A percentile compares a stretch with the other conserved stretches of the same genome.
phyloP scores from a whole-genome alignment of 2,113 vertebrate species.

The Rhea pennata region DNA sequence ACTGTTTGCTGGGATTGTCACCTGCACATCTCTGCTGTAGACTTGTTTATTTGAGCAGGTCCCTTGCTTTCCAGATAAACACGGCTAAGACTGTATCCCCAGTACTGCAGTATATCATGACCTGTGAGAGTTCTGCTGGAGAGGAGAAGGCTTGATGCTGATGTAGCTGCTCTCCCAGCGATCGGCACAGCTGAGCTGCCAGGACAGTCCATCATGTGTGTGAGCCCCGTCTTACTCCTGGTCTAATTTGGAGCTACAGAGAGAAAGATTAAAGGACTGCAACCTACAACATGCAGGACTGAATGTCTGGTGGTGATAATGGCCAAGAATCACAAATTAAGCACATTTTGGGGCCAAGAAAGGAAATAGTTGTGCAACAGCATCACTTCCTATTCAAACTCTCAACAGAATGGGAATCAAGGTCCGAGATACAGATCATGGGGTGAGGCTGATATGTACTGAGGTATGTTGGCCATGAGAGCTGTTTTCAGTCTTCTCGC shows the following conservation, averaged over 20 bases:
- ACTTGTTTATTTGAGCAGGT: neutral
- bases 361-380: conserved; percentile 56
- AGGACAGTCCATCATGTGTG: neutral
- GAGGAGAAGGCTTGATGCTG: neutral
- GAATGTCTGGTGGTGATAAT: neutral
- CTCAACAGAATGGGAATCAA: neutral
- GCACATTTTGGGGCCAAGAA: conserved; percentile 7
- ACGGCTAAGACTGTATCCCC: neutral
- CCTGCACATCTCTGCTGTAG: neutral
- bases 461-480: neutral
- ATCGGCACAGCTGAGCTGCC: neutral
- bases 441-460: neutral
- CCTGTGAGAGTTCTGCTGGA: neutral
- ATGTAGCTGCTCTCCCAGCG: neutral
- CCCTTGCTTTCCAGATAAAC: neutral
- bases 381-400: conserved; percentile 31
- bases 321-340: conserved; percentile 51
- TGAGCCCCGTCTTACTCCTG: neutral
- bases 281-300: neutral
- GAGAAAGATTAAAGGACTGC: conserved; percentile 1
- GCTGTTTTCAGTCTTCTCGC: neutral
- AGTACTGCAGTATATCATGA: neutral
- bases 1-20: neutral
- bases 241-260: neutral
- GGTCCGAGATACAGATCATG: neutral